Conservation (phyloP, 1,140 invertebrate species). For the Aphelenchoides besseyi region DNA sequence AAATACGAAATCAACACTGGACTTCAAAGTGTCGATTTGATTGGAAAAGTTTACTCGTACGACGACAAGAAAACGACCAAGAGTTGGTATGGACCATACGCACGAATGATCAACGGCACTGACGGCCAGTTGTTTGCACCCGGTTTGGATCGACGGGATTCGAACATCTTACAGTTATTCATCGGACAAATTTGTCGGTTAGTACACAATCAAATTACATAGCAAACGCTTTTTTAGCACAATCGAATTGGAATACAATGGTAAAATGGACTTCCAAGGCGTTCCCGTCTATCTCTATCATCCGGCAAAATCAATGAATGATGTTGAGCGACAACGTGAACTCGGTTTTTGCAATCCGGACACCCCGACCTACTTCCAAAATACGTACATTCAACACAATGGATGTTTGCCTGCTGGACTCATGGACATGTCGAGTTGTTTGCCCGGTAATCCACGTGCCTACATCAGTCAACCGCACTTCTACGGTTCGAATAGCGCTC, state of each 20-base stretch:
- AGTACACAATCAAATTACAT: constrained; percentile 26
- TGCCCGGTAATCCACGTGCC: constrained; percentile 55
- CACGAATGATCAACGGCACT: constrained; percentile 54
- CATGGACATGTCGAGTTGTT: constrained; percentile 50
- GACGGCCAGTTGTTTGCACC: constrained; percentile 59
- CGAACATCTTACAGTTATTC: constrained; percentile 41
- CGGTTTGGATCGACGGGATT: constrained; percentile 28
- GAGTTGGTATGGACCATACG: constrained; percentile 43
- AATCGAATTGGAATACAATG: constrained; percentile 47
- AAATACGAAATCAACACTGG: constrained; percentile 54
- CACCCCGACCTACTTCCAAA: constrained; percentile 48
- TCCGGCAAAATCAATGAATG: constrained; percentile 39
- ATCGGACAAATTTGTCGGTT: constrained; percentile 54
- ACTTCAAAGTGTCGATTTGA: constrained; percentile 1
- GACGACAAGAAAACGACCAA: constrained; percentile 35
- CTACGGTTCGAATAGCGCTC: constrained; percentile 39
- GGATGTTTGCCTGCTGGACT: constrained; percentile 53
- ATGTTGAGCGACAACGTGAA: constrained; percentile 38
- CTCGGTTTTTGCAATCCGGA: constrained; percentile 56
- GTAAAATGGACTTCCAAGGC: constrained; percentile 20
- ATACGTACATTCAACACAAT: constrained; percentile 46
- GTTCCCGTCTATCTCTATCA: constrained; percentile 46
- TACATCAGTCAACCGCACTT: constrained; percentile 58
- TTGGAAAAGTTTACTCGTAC: constrained; percentile 49
- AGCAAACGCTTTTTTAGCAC: constrained; percentile 35